Base-by-base conservation (phyloP, 2,113 vertebrate species). In the Protobothrops flavoviridis region DNA sequence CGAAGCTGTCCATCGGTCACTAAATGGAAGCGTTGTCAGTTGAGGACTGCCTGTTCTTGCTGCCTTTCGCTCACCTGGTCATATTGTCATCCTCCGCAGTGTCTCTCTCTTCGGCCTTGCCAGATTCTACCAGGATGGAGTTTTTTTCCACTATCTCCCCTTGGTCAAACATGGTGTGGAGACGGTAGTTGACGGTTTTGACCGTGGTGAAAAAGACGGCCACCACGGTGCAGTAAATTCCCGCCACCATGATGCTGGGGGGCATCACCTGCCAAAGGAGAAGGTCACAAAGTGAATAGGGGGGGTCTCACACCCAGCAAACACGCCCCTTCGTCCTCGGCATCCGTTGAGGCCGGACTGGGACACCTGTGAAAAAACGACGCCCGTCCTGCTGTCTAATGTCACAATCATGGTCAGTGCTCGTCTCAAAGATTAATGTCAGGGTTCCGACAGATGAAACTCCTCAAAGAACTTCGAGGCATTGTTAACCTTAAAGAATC, bases 151-250 rank as follows among this genome's bases (percentile, higher is more conserved):
- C 98, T 24, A 99, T 98, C 97, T 99, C 98, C 0, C 98, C 98
- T 81, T 98, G 97, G 96, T 99, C 98, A 23, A 99, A 99, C 98
- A 99, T 99, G 89, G 98, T 95, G 29, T 99, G 98, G 21, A 99
- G 97, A 48, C 98, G 98, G 92, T 98, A 99, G 96, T 99, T 99
- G 85, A 99, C 97, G 5, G 98, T 98, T 94, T 99, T 99, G 93
- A 99, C 97, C 93, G 98, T 97, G 0, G 98, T 98, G 95, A 99
- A 99, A 96, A 98, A 98, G 92, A 97, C 94, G 0, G 98, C 98
- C 91, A 99, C 98, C 94, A 98, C 98, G 0, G 98, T 97, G 57
- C 98, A 99, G 96, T 99, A 99, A 43, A 97, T 96, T 0, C 98
- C 98, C 0, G 98, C 98, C 89, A 99, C 98, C 93, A 98, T 69